Base-by-base conservation (phyloP, 2,888 invertebrate species). In the Merodon equestris region DNA sequence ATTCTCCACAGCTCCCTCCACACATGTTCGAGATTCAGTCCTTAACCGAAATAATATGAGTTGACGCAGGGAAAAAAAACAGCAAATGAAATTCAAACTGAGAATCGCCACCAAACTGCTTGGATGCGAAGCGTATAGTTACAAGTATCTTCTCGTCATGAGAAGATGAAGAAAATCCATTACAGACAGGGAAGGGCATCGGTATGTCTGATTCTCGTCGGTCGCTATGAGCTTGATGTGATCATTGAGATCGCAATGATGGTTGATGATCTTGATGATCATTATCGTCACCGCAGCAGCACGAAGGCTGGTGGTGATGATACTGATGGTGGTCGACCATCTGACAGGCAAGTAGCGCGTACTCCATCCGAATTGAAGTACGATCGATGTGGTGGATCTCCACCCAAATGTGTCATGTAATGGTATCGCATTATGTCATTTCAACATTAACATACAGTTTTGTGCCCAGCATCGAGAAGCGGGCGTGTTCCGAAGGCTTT, bases 341-440 rank as follows among this genome's bases (percentile, higher is more conserved):
- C 27, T 27, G 40, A 48, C 47, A 70, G 68, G 47, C 60, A 19
- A 45, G 45, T 27, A 60, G 44, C 53, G 53, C 38, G 45, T 47
- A 67, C 50, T 57, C 50, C 40, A 36, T 27, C 15, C 48, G n/a
- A 27, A 54, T 2, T 27, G 58, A 50, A 57, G 56, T 48, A 58
- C 58, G 27, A 45, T 40, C 47, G 50, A 61, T 63, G 47, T 53
- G 51, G 54, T 56, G 47, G 48, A 74, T 68, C 61, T 76, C 9
- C 18, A 63, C 27, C 63, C 45, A 79, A 79, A 79, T 73, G 64
- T 73, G 68, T 68, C 79, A 73, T 68, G 79, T 79, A 79, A 64
- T 64, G 68, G 61, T 45, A 64, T 64, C 15, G 68, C 36, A 73
- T 79, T 73, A 79, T 79, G 77, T 79, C 77, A 73, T 58, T 73